phyloP scores from a whole-genome alignment of 2,113 vertebrate genomes.

The Cisticola juncidis region DNA sequence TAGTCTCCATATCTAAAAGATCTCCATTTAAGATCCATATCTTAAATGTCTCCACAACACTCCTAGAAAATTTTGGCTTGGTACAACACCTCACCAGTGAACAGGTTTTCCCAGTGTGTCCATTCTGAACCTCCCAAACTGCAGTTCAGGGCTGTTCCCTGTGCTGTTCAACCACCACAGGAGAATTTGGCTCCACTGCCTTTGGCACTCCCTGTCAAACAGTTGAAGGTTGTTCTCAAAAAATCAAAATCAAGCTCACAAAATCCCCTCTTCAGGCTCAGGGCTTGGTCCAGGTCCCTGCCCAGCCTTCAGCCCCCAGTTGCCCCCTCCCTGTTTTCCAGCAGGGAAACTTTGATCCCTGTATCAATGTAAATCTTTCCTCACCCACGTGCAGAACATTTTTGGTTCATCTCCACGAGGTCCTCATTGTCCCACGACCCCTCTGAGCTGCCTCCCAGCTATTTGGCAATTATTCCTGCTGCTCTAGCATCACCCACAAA shows the following conservation, averaged over 20 bases:
- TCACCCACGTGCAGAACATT: not conserved
- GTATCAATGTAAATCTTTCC: fast-evolving
- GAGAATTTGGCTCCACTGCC: not conserved
- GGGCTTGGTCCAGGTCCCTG: not conserved
- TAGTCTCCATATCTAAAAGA: no score
- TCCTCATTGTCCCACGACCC: no score
- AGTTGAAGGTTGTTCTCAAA: not conserved
- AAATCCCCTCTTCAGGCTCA: not conserved
- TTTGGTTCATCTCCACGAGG: not conserved
- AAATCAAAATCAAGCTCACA: no score
- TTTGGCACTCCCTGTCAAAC: not conserved
- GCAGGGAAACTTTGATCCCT: no score
- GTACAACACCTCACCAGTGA: no score
- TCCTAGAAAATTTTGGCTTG: no score
- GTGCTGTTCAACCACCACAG: not conserved
- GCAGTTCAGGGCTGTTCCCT: not conserved
- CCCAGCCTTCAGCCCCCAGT: not conserved
- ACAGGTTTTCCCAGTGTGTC: fast-evolving
- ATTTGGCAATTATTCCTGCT: not conserved
- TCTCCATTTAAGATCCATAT: no score
- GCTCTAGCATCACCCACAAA: not conserved
- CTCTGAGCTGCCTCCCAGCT: not conserved
- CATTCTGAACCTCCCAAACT: not conserved
- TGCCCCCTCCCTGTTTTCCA: not conserved
- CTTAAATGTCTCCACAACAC: not conserved